Conservation (phyloP, 2,888 invertebrate genomes). For the Philaethria dido region DNA sequence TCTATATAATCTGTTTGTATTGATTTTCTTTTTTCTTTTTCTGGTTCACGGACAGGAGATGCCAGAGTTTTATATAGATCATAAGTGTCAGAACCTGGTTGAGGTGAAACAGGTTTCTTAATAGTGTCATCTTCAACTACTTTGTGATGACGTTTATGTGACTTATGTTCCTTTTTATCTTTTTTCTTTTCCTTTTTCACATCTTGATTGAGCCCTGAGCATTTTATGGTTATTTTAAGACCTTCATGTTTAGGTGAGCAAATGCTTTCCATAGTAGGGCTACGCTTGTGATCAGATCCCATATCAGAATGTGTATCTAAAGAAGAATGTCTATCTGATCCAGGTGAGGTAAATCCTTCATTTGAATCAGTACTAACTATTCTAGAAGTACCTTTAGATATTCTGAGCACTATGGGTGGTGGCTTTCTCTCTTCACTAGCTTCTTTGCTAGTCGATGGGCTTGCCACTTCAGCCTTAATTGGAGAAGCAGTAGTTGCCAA, state of each 20-base stretch:
- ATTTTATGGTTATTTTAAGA: constrained; percentile 80
- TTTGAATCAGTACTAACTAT: constrained; percentile 87
- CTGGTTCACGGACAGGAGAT: constrained; percentile 69
- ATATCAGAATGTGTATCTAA: constrained; percentile 76
- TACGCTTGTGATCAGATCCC: constrained; percentile 71
- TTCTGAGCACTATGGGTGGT: constrained; percentile 94
- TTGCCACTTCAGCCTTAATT: constrained; percentile 68
- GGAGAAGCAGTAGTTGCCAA: constrained; percentile 68
- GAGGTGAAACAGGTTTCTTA: constrained; percentile 77
- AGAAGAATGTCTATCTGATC: constrained; percentile 79
- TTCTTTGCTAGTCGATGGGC: constrained; percentile 79
- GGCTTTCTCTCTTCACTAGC: constrained; percentile 81
- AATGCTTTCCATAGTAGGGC: constrained; percentile 73
- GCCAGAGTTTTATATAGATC: constrained; percentile 80
- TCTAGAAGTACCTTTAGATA: constrained; percentile 90
- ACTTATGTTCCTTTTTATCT: constrained; percentile 81
- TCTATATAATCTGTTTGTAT: constrained; percentile 68
- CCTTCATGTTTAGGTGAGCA: constrained; percentile 81
- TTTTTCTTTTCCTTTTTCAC: constrained; percentile 76
- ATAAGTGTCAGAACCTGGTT: constrained; percentile 77
- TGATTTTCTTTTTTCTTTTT: constrained; percentile 57
- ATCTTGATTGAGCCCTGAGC: constrained; percentile 70
- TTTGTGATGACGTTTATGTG: constrained; percentile 78
- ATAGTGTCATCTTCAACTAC: constrained; percentile 65
- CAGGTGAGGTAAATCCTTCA: constrained; percentile 83